Percentiles rank a stretch among this genome's conserved stretches.
Conservation (phyloP, 1,140 invertebrate genomes). For the Anagrus nilaparvatae region DNA sequence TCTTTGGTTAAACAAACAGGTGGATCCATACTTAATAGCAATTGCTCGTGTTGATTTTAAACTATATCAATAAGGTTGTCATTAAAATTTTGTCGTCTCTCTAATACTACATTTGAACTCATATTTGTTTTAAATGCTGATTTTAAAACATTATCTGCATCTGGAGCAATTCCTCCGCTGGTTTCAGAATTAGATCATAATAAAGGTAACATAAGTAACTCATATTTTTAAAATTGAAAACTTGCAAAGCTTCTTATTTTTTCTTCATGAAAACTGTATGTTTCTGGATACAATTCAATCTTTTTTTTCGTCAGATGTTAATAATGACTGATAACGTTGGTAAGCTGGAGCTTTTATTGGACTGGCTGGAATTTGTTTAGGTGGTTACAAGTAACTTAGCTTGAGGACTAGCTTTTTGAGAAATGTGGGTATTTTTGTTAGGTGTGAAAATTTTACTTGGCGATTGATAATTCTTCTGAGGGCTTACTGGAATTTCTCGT, state of each 20-base stretch:
- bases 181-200: conserved; percentile 34
- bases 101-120: conserved; percentile 51
- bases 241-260: conserved; percentile 58
- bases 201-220: conserved; percentile 54
- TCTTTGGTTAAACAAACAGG: conserved; percentile 62
- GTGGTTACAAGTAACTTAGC: conserved; percentile 30
- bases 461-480: conserved; percentile 44
- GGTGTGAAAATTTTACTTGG: conserved; percentile 49
- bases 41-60: conserved; percentile 67
- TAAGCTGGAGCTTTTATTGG: conserved; percentile 52
- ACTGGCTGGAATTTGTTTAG: conserved; percentile 32
- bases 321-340: conserved; percentile 50
- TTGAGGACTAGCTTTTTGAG: conserved; percentile 26
- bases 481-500: conserved; percentile 36
- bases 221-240: conserved; percentile 55
- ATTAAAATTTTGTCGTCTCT: conserved; percentile 56
- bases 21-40: conserved; percentile 57
- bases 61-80: conserved; percentile 48
- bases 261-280: conserved; percentile 65
- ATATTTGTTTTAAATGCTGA: conserved; percentile 36
- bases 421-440: conserved; percentile 42
- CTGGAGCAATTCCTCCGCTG: conserved; percentile 38
- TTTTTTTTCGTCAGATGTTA: conserved; percentile 38
- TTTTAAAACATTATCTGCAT: conserved; percentile 27
- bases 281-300: conserved; percentile 78